These are phyloP conservation scores for Caenorhabditis sp. DNA, from an alignment of 2,888 invertebrate genomes.

Conservation along the genomic window DNA sequence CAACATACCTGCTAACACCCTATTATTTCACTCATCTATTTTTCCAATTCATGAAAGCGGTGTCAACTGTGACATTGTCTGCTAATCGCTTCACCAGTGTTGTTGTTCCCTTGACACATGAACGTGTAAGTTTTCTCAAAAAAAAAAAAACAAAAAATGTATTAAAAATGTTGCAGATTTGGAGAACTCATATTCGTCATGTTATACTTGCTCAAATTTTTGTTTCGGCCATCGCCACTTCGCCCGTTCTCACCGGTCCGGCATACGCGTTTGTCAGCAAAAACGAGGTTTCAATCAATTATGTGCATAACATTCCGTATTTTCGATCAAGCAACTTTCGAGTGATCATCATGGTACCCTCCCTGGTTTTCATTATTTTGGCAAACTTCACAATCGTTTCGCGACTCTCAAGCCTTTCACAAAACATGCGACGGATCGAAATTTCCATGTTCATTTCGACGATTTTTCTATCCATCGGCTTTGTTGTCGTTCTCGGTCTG, in stretches of 20 bases:
- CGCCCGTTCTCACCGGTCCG: background rate
- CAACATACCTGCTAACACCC: background rate
- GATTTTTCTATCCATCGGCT: background rate
- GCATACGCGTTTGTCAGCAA: background rate
- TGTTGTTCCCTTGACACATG: background rate
- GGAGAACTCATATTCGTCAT: background rate
- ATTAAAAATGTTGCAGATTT: background rate
- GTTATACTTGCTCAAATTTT: background rate
- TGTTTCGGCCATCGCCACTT: background rate
- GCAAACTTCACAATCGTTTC: background rate
- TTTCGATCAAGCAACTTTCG: background rate
- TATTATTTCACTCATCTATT: background rate
- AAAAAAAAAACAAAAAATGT: background rate
- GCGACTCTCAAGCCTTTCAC: background rate
- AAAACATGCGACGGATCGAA: background rate
- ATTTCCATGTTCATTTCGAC: background rate
- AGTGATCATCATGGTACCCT: background rate
- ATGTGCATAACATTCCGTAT: background rate
- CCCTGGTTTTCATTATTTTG: background rate
- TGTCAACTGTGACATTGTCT: background rate
- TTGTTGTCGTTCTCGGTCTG: background rate
- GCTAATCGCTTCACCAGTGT: background rate
- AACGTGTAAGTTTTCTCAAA: background rate
- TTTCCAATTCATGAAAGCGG: background rate
- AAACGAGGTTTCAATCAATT: background rate